phyloP scores from a whole-genome alignment of 2,113 vertebrate species.

The Cygnus buccinator region DNA sequence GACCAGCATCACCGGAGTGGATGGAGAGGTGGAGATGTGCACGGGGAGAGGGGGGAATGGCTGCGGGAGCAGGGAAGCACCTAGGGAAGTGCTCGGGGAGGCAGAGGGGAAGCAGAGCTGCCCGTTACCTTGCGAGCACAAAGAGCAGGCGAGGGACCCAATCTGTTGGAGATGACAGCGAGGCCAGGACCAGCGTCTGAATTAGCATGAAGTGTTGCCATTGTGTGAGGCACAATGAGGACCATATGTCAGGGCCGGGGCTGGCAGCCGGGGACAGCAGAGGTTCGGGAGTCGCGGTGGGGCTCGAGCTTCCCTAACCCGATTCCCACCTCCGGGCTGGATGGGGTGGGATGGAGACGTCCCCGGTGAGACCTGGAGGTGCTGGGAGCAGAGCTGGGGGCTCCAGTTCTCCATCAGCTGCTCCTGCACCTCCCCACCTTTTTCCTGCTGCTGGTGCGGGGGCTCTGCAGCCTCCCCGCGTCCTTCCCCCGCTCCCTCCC shows the following conservation, averaged over 20 bases:
- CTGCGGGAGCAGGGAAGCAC: background rate
- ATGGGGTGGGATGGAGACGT: background rate
- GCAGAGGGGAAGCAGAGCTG: background rate
- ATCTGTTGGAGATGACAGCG: constrained; percentile 6
- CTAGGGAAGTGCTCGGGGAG: background rate
- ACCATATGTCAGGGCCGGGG: constrained; percentile 56
- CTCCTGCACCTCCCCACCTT: background rate
- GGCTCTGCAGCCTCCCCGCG: background rate
- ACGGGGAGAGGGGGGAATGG: background rate
- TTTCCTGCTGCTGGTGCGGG: background rate
- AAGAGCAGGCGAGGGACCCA: background rate
- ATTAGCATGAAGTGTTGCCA: constrained; percentile 40
- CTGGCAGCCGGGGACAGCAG: background rate
- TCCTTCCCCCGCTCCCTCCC: background rate
- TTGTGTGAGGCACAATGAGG: constrained; percentile 51
- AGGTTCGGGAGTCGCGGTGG: background rate
- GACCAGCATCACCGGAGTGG: background rate
- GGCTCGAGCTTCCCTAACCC: background rate
- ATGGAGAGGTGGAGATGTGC: background rate
- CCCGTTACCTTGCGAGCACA: background rate
- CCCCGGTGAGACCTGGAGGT: background rate
- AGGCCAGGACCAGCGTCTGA: constrained; percentile 14
- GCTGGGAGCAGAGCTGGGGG: background rate
- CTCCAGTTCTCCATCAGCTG: background rate
- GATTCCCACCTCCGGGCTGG: background rate